These are phyloP conservation scores for Spodoptera littoralis DNA, from an alignment of 2,888 invertebrate species.

Conservation along the genomic window DNA sequence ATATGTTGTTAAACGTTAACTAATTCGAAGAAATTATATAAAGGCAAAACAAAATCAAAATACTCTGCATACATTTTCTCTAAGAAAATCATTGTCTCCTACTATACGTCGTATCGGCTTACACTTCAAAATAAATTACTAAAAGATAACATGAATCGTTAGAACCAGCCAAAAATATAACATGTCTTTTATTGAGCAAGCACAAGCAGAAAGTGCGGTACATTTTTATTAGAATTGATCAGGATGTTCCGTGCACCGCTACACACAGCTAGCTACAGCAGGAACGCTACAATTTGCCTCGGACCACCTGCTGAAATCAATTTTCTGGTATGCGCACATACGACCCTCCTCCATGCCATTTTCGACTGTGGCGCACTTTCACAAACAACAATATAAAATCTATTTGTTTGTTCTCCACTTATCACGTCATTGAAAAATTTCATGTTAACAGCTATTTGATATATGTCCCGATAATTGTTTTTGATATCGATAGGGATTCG, in stretches of 20 bases:
- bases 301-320: constrained; percentile 72
- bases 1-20: too few species aligned
- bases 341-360: constrained; percentile 32
- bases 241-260: constrained; percentile 10
- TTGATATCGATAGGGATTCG: background rate
- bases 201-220: constrained; percentile 10
- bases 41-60: too few species aligned
- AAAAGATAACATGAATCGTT: too few species aligned
- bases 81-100: too few species aligned
- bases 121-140: too few species aligned
- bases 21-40: too few species aligned
- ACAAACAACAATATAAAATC: constrained; percentile 26
- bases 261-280: constrained; percentile 9
- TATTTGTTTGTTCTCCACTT: constrained; percentile 23
- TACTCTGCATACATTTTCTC: too few species aligned
- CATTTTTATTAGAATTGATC: constrained; percentile 14
- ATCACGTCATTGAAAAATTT: constrained; percentile 38
- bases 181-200: too few species aligned
- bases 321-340: constrained; percentile 69
- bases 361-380: constrained; percentile 10
- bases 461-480: background rate
- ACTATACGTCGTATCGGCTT: too few species aligned
- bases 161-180: too few species aligned
- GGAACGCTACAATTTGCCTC: constrained; percentile 59
- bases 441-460: constrained; percentile 2